Evolutionary conservation across 1,140 invertebrate genomes (phyloP).

Genomic region (Neodiprion fabricii): DNA sequence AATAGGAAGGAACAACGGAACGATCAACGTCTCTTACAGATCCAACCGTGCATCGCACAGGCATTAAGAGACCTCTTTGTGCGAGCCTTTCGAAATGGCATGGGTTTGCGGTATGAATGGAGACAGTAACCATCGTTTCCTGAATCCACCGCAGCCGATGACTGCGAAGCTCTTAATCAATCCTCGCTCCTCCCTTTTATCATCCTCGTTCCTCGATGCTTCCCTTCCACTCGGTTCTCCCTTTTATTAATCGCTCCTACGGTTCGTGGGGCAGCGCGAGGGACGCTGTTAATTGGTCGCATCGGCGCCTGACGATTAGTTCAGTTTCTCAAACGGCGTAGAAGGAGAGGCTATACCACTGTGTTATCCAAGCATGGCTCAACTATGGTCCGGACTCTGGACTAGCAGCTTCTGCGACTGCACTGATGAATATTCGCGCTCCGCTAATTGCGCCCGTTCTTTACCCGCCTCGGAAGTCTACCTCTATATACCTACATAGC

Average conservation of each 20-base stretch:
- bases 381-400: conserved; percentile 14
- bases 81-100: neutral
- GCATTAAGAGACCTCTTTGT: neutral
- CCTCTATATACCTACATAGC: too few relatives aligned
- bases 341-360: neutral
- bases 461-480: neutral
- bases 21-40: conserved; percentile 18
- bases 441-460: neutral
- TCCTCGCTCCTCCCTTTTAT: neutral
- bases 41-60: neutral
- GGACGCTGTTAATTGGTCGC: conserved; percentile 17
- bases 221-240: conserved; percentile 3
- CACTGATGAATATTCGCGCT: conserved; percentile 17
- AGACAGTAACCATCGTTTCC: neutral
- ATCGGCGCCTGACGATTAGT: conserved; percentile 2
- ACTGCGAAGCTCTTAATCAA: neutral
- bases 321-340: neutral
- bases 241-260: neutral
- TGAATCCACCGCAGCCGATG: neutral
- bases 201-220: neutral
- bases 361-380: neutral
- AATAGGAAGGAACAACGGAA: neutral
- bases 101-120: neutral
- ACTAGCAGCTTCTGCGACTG: conserved; percentile 9
- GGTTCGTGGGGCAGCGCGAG: neutral